phyloP scores from a whole-genome alignment of 2,113 vertebrate genomes.

The Chionodraco myersi region DNA sequence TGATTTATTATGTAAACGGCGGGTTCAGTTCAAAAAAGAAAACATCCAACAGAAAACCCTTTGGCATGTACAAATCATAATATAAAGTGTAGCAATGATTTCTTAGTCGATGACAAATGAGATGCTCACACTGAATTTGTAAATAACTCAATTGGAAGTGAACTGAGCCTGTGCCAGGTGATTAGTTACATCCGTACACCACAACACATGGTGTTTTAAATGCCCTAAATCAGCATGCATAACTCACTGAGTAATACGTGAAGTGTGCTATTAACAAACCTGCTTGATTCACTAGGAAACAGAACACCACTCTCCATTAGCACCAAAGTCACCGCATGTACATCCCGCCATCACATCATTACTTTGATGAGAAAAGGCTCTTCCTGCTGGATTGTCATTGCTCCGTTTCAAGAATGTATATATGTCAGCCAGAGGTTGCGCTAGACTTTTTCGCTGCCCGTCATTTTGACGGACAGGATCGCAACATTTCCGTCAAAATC shows the following conservation, averaged over 20 bases:
- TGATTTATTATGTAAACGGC: background rate
- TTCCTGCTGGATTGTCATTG: conserved; percentile 35
- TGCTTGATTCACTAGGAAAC: conserved; percentile 10
- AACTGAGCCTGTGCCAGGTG: conserved; percentile 35
- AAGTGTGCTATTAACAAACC: background rate
- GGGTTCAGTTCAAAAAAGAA: conserved; percentile 35
- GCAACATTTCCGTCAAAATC: no score
- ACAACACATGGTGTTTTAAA: conserved; percentile 10
- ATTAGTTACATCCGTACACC: conserved; percentile 10
- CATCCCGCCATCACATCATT: conserved; percentile 18
- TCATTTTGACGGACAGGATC: no score
- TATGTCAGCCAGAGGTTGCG: background rate
- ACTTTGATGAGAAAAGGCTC: background rate
- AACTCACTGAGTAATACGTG: conserved; percentile 7
- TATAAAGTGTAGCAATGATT: background rate
- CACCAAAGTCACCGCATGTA: conserved; percentile 12
- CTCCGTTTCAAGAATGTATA: background rate
- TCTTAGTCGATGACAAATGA: background rate
- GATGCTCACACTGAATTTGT: background rate
- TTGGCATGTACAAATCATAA: conserved; percentile 5
- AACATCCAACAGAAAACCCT: background rate
- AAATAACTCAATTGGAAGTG: conserved; percentile 14
- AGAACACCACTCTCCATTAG: background rate
- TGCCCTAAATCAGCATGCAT: background rate
- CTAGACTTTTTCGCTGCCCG: no score